Evolutionary conservation across 2,888 invertebrate species (phyloP), one percentile per base, ranked within the genome.

Genomic region (Hypolimnas misippus): DNA sequence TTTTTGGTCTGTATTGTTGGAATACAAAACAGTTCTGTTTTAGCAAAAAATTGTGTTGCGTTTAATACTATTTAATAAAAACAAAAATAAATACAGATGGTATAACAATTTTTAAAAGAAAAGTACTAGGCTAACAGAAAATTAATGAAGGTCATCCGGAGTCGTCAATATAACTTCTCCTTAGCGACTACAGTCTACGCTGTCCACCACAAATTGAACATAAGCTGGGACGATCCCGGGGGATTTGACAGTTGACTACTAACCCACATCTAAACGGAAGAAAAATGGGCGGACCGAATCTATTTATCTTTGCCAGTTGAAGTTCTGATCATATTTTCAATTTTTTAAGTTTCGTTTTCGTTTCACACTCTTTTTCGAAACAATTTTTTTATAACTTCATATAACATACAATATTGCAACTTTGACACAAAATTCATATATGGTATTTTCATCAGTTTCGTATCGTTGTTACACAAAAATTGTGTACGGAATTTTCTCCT

Each of bases 151-250:
- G 12, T 46, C 21, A 21, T 21, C 17, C 17, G 17, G 19, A 21
- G n/a, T 49, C 14, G 8, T 54, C 49, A 57, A 58, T 58, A 57
- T 44, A 59, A 17, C 44, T 52, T 57, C 54, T 44, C 40, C 19
- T 44, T 40, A 44, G 49, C 14, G 44, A n/a, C 10, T 21, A 19
- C 10, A 19, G 42, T 56, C 58, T 62, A 61, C 56, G 49, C 59
- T 63, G 58, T 63, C 63, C 54, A 57, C 68, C 68, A 62, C 68
- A 66, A 68, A 68, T 68, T 66, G 66, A 55, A 68, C 66, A 62
- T 64, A 66, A 66, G 62, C 62, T 53, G 31, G 44, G 52, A 57
- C 38, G 44, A 57, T 65, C 66, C 59, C 68, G 14, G 31, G 46
- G 56, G 58, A 56, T 33, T 17, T 51, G 25, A 54, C 62, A 40